These are phyloP conservation scores for Prunella himalayana DNA, from an alignment of 2,113 vertebrate genomes.

Conservation along the genomic window DNA sequence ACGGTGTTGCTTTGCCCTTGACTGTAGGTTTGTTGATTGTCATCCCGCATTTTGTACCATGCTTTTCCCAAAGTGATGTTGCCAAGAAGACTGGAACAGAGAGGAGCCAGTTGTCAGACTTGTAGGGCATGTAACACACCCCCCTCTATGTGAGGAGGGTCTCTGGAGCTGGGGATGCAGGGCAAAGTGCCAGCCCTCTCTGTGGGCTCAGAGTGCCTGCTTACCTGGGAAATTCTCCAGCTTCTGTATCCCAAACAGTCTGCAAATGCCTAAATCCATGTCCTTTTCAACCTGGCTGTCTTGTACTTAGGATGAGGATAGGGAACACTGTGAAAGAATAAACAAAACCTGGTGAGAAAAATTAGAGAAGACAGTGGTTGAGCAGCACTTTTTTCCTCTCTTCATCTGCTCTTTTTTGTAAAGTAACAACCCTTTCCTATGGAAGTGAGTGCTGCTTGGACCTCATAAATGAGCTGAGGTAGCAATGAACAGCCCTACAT, in stretches of 20 bases:
- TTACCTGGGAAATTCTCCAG: neutral
- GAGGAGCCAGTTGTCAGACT: neutral
- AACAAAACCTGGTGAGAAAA: neutral
- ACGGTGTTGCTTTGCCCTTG: neutral
- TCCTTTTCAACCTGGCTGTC: neutral
- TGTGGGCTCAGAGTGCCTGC: neutral
- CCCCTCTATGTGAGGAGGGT: neutral
- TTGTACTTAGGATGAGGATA: neutral
- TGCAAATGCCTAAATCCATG: neutral
- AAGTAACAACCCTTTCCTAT: neutral
- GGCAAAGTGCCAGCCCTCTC: neutral
- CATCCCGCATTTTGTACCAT: neutral
- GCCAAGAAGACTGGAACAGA: neutral
- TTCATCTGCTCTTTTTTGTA: neutral
- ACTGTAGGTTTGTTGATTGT: neutral
- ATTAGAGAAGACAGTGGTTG: neutral
- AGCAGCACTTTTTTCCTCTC: neutral
- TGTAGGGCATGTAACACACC: fast-evolving
- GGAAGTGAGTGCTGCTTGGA: neutral
- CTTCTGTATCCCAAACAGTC: neutral
- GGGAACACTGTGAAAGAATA: neutral
- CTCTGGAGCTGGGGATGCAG: neutral
- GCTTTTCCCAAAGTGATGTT: neutral
- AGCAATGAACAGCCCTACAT: neutral
- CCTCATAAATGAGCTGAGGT: neutral